phyloP scores from a whole-genome alignment of 2,888 invertebrate species.

The Onthophagus sagittarius region DNA sequence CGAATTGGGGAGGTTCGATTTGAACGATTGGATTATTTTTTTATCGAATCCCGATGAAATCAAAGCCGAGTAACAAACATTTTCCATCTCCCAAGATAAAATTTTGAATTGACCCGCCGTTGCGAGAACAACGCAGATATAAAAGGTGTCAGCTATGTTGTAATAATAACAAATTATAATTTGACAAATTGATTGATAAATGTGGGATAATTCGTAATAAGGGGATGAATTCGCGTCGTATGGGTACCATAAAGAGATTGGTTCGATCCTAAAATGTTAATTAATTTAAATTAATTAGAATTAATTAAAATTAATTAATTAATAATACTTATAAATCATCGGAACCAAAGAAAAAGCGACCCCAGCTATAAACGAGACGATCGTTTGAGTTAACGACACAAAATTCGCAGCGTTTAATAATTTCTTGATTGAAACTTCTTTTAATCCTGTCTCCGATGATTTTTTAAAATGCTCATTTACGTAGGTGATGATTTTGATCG shows the following conservation, averaged over 20 bases:
- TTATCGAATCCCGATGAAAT: neutral
- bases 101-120: neutral
- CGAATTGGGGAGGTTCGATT: neutral
- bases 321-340: too few relatives aligned
- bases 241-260: constrained; percentile 17
- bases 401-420: too few relatives aligned
- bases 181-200: constrained; percentile 14
- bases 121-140: neutral
- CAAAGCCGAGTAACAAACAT: neutral
- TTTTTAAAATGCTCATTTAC: too few relatives aligned
- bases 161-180: neutral
- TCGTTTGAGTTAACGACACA: too few relatives aligned
- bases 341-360: too few relatives aligned
- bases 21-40: neutral
- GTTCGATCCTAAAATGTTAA: constrained; percentile 5
- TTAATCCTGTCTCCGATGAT: too few relatives aligned
- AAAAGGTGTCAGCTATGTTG: neutral
- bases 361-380: too few relatives aligned
- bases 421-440: too few relatives aligned
- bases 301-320: too few relatives aligned
- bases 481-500: too few relatives aligned
- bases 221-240: constrained; percentile 6
- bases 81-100: neutral
- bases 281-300: too few relatives aligned
- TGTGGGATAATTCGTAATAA: constrained; percentile 21